Percentiles rank a stretch among this genome's conserved stretches.
Conservation (phyloP, 1,140 invertebrate species). For the Phocides pigmalion region DNA sequence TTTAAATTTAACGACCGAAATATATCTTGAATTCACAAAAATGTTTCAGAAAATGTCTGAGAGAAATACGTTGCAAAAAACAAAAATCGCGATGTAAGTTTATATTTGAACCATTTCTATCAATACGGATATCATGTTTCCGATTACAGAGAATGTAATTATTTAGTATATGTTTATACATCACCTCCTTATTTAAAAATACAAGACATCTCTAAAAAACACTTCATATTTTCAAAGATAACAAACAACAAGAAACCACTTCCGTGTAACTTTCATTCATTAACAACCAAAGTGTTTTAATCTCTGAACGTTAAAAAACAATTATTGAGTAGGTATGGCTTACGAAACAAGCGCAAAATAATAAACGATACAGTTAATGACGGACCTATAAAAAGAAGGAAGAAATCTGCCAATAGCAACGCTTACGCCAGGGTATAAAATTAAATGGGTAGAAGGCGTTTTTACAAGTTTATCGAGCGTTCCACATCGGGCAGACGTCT, state of each 20-base stretch:
- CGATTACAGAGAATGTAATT: no score
- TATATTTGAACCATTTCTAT: no score
- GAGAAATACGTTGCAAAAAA: no score
- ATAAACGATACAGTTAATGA: constrained; percentile 74
- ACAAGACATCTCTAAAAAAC: no score
- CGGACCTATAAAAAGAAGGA: constrained; percentile 67
- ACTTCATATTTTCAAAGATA: not conserved
- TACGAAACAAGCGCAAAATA: constrained; percentile 58
- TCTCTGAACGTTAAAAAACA: constrained; percentile 2
- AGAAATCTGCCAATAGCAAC: constrained; percentile 80
- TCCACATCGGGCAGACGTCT: constrained; percentile 78
- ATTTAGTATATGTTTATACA: no score
- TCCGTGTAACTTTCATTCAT: not conserved
- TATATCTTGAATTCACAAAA: no score
- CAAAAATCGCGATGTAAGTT: no score
- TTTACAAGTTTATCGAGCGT: constrained; percentile 83
- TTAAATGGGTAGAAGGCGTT: constrained; percentile 83
- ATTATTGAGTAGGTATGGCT: constrained; percentile 20
- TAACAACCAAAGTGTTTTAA: constrained; percentile 1
- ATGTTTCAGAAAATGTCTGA: no score
- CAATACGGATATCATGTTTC: no score
- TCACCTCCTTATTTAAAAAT: no score
- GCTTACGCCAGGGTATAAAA: constrained; percentile 80
- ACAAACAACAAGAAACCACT: not conserved
- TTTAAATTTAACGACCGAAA: no score